These are phyloP conservation scores for Brachionus calyciflorus DNA, from an alignment of 1,140 invertebrate genomes.

Conservation along the genomic window DNA sequence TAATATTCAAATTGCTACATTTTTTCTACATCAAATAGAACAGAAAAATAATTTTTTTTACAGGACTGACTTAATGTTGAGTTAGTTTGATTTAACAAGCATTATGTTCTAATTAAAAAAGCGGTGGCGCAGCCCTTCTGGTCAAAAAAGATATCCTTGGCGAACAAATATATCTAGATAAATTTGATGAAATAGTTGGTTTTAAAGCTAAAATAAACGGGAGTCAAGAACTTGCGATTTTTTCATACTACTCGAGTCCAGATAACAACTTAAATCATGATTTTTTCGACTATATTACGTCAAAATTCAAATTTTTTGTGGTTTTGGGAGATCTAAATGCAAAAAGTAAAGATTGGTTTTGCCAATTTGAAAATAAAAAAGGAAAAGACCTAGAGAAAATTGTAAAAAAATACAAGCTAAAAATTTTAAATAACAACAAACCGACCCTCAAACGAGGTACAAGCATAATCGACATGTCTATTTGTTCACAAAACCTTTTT, in stretches of 20 bases:
- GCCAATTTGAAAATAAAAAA: not conserved
- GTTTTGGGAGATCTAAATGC: constrained; percentile 12
- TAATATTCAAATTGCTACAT: too few relatives aligned
- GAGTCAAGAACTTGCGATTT: not conserved
- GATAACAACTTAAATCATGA: not conserved
- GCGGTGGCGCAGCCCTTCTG: too few relatives aligned
- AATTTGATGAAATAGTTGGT: too few relatives aligned
- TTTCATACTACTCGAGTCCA: constrained; percentile 2
- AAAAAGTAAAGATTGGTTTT: not conserved
- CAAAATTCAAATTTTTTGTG: not conserved
- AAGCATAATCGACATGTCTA: not conserved
- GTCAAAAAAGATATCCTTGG: too few relatives aligned
- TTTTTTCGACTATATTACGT: not conserved
- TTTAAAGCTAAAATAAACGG: too few relatives aligned
- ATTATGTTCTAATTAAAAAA: too few relatives aligned
- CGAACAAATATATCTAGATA: too few relatives aligned
- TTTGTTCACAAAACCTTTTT: not conserved
- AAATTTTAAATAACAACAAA: not conserved
- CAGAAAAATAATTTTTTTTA: too few relatives aligned
- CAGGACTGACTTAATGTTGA: too few relatives aligned
- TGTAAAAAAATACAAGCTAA: not conserved
- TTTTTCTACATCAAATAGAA: too few relatives aligned
- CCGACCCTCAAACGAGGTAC: not conserved
- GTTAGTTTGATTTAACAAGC: too few relatives aligned
- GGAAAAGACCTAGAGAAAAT: not conserved